Evolutionary conservation across 53 echinoderm and acorn worm genomes (phyloP), one percentile per base, ranked within the genome.

Genomic region (Zoroaster sp.): DNA sequence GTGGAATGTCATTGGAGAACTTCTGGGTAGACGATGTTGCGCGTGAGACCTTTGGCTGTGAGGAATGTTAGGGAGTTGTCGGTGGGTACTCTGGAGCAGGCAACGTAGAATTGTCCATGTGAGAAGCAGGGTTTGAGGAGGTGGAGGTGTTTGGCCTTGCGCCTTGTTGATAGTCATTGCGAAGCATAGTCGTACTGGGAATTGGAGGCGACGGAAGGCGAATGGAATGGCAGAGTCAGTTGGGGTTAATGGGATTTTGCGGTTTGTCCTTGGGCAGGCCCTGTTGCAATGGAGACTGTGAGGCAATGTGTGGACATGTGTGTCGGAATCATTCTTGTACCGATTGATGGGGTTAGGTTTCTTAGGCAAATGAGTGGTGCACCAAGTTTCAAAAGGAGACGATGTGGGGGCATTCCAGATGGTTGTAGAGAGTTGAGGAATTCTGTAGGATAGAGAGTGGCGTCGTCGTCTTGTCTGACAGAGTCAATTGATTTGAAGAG

Each of bases 401-500:
- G n/a, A 20, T 88, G 88, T 28, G 49, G 47, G 20, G 88, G 88
- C 25, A 88, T 74, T 36, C 63, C 59, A 9, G 88, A 28, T 30
- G 65, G 88, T 40, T 23, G 6, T 6, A 88, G 49, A 15, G 66
- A 35, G 23, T 88, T 88, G 32, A 88, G 55, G 34, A 40, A 88
- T 21, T 88, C 87, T 21, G 72, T 74, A 12, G 76, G 76, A 72
- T 75, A 87, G 15, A 5, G 23, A 13, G 25, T 23, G 4, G 69
- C 69, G 21, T 83, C 83, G 33, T 40, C 41, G 4, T 37, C 21
- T 17, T 68, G 18, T 20, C 38, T 55, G 4, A 66, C 5, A 4
- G 14, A 5, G 51, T 83, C 83, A 11, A n/a, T n/a, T n/a, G n/a
- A n/a, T n/a, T n/a, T n/a, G n/a, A n/a, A n/a, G n/a, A n/a, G n/a